A percentile compares a stretch with the other conserved stretches of the same genome.
Evolutionary conservation across 2,888 invertebrate species (phyloP).

Genomic region (Cecidostiba fungosa): DNA sequence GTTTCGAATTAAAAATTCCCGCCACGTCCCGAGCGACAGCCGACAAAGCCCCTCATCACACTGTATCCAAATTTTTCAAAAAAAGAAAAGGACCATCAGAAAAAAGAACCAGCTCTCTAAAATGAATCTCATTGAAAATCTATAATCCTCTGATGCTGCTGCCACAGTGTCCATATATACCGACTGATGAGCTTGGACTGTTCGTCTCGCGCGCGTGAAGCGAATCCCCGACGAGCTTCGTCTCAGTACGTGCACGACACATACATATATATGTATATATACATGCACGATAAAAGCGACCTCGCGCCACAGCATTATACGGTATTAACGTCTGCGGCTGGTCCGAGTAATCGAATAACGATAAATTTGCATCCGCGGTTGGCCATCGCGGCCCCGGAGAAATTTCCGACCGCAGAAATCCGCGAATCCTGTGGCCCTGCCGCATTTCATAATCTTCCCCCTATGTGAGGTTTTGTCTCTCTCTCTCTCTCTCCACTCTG

Average conservation of each 20-base stretch:
- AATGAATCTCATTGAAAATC: neutral
- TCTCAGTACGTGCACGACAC: neutral
- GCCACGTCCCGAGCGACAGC: neutral
- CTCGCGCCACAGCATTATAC: constrained; percentile 48
- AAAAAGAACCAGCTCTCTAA: too few relatives aligned
- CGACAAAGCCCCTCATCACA: neutral
- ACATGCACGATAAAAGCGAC: neutral
- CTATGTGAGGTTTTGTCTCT: constrained; percentile 48
- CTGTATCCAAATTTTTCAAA: neutral
- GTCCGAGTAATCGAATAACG: constrained; percentile 79
- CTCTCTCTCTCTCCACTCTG: neutral
- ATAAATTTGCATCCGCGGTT: constrained; percentile 77
- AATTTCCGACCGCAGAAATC: constrained; percentile 71
- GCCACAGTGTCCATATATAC: neutral
- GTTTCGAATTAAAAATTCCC: constrained; percentile 1
- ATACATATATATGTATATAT: neutral
- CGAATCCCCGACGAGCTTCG: neutral
- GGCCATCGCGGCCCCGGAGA: constrained; percentile 70
- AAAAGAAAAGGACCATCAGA: neutral
- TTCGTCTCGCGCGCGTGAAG: constrained; percentile 8
- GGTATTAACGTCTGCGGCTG: constrained; percentile 75
- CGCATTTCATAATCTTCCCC: constrained; percentile 76
- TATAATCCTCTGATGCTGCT: neutral
- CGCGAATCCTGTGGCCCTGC: constrained; percentile 70
- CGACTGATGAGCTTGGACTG: constrained; percentile 3